Base-by-base conservation (phyloP, 2,113 vertebrate species). In the Coregonus clupeaformis region DNA sequence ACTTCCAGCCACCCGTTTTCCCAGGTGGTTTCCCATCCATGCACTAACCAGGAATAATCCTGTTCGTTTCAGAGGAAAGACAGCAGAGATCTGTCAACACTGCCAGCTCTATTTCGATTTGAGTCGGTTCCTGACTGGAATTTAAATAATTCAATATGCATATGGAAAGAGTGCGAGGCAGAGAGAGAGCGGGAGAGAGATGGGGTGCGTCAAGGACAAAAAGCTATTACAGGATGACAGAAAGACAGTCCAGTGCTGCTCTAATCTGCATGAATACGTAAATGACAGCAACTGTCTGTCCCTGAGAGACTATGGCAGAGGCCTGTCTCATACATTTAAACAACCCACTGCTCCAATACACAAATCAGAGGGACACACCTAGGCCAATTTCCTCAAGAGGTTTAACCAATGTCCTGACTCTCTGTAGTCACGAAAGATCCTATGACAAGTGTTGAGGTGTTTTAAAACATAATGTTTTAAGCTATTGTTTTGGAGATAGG, bases 331-430 rank as follows among this genome's bases (percentile, higher is more conserved):
- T 65, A 59, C 82, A 84, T 81, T 74, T 68, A 60, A 78, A 85
- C 55, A 69, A 75, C 27, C 25, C 60, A 69, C 66, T 57, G 36
- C 69, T 83, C 64, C 79, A 88, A 82, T 86, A 87, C 81, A 88
- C 79, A 85, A 20, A 18, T 69, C 78, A 64, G 14, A 60, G 63
- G 71, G 84, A 80, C 52, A 82, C 77, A 83, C 83, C 79, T 77
- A 62, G 25, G 49, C 62, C 80, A 75, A 73, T 78, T 84, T 89
- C 85, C 86, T 85, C 77, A 42, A 64, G 11, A 42, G 9, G 9
- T 42, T 11, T 42, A 11, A 42, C 36, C 36, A 11, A 42, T 42
- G 9, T 12, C 36, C 7, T 36, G 36, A 36, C 9, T 36, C 36
- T 36, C 36, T 36, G 36, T 9, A 36, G 36, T 6, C 36, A 36